Evolutionary conservation across 2,797 vertebrate species (phyloP), one percentile per base, ranked within the genome.

Genomic region (Rhinichthys osculus): DNA sequence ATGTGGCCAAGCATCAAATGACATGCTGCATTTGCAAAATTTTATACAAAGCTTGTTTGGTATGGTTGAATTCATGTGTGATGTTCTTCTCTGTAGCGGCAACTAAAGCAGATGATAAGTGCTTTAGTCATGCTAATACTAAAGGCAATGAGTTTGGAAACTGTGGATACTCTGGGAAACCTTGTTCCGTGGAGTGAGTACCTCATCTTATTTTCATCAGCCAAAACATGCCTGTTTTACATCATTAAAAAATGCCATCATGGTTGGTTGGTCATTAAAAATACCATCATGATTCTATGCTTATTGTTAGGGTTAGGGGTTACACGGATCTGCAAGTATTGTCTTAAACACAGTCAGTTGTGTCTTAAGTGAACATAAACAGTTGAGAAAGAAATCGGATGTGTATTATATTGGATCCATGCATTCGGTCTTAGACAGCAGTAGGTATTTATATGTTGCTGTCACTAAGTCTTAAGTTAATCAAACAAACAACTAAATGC

Each of bases 121-220:
- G 97, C 90, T 98, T 96, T 81, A 0, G 74, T 54, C 17, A 52
- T 83, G 90, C 93, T 69, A 98, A 98, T 87, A 90, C 72, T 0
- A 81, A 80, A 23, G 97, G 97, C 85, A 85, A 94, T 59, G 0
- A 2, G 19, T 97, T 95, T 92, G 97, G 97, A 72, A 98, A 98
- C 91, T 98, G 97, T 90, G 97, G 97, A 83, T 88, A 89, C 87
- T 82, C 30, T 35, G 91, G 91, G 44, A 88, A 93, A 54, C 94
- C 91, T 89, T 98, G 97, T 77, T n/a, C 73, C 7, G 0, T 87
- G 7, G 91, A 59, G 97, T 98, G 93, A 97, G 96, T 96, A 33
- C 35, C 27, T 69, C 2, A 9, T 67, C 47, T 8, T 1, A 66
- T 33, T 66, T 66, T 33, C 3, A 27, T 62, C 57, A 62, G 57